Base-by-base conservation (phyloP, 1,140 invertebrate species). In the Stenopsyche tienmushanensis region DNA sequence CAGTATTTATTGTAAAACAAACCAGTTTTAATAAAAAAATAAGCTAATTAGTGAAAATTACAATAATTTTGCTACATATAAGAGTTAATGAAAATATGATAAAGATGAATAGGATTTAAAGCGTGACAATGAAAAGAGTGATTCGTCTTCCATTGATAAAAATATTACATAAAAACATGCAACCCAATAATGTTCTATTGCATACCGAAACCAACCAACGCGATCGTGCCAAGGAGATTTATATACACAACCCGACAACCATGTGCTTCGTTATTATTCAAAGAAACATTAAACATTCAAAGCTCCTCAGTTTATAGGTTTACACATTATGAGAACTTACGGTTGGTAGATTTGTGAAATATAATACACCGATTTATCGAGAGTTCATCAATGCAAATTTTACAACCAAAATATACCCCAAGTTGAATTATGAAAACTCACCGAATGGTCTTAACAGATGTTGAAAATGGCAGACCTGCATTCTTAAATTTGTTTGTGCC, bases 391-490 rank as follows among this genome's bases (percentile, higher is more conserved):
- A 34, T 34, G 5, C 7, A 20, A 5, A 9, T 47, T 18, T 15
- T 47, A 5, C 10, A 18, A 5, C 10, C 17, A 47, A 47, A 15
- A 47, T 9, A 20, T 26, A 45, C 23, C 49, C 24, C 21, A 55
- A 21, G 55, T 57, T 70, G n/a, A 52, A 63, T n/a, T 53, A 29
- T 41, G 58, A 65, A 24, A 77, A 81, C 80, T 81, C 75, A 81
- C 80, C 80, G 76, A 80, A 78, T 73, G 79, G 80, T 72, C 78
- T 73, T 71, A 81, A 71, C 47, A 81, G 80, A 71, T 81, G 80
- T 74, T 81, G 80, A 78, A 81, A 81, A 79, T 81, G 80, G 77
- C 80, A 81, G 77, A 81, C 80, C 76, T 81, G 80, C 80, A 81
- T 81, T 75, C 76, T 79, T 76, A 49, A 54, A 42, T 24, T 52